phyloP scores from a whole-genome alignment of 2,797 vertebrate genomes.

The Gymnoscopelus microlampas region DNA sequence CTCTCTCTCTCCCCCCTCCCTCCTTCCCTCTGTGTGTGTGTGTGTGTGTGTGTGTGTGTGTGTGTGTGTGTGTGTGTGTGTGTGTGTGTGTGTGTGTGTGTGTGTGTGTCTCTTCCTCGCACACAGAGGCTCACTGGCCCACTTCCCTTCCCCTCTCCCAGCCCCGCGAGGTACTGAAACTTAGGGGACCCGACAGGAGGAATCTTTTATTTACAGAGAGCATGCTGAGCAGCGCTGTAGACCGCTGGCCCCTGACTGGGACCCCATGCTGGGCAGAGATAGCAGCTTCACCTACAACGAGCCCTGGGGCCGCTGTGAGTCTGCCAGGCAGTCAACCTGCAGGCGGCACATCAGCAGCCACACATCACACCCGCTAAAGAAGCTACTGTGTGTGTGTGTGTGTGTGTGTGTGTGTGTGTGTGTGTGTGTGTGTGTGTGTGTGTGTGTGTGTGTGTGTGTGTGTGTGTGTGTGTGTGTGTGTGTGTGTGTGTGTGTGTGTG shows the following conservation, averaged over 20 bases:
- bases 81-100: too few species aligned
- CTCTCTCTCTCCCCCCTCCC: too few species aligned
- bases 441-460: neutral
- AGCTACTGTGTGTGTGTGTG: conserved; percentile 27
- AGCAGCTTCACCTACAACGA: conserved; percentile 30
- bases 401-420: conserved; percentile 5
- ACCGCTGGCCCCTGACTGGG: conserved; percentile 42
- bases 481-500: neutral
- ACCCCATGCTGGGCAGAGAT: conserved; percentile 51
- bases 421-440: neutral
- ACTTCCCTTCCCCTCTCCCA: conserved; percentile 1
- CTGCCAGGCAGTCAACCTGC: neutral
- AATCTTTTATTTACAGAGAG: conserved; percentile 75
- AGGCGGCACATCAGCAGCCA: conserved; percentile 36
- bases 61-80: too few species aligned
- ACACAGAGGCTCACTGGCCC: conserved; percentile 15
- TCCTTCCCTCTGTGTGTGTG: too few species aligned
- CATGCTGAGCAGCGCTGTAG: conserved; percentile 26
- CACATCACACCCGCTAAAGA: conserved; percentile 12
- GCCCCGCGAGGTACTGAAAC: conserved; percentile 37
- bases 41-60: too few species aligned
- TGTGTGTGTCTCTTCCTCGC: too few species aligned
- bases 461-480: neutral
- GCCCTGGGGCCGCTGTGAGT: conserved; percentile 27
- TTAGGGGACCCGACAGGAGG: conserved; percentile 63